A percentile compares a stretch with the other conserved stretches of the same genome.
Evolutionary conservation across 2,797 vertebrate species (phyloP).

Genomic region (Spinus pinus): DNA sequence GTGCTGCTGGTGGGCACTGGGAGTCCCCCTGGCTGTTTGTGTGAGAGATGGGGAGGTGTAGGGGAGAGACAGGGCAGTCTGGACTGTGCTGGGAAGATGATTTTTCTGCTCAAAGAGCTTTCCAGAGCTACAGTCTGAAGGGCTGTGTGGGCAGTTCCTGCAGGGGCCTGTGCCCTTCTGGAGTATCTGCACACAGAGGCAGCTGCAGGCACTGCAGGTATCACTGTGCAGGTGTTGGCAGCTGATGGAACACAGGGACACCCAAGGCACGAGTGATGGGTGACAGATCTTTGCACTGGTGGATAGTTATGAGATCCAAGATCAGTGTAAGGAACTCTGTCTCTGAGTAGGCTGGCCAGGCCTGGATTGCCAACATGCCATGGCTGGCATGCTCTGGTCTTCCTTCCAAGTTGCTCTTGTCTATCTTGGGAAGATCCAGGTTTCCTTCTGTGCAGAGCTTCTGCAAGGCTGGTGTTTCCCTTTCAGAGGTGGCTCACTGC

Average conservation of each 20-base stretch:
- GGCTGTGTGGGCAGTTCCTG: not conserved
- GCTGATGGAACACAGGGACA: not conserved
- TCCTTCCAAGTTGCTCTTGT: too few species aligned
- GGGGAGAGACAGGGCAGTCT: not conserved
- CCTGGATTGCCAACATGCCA: not conserved
- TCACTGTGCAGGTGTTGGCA: not conserved
- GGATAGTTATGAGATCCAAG: not conserved
- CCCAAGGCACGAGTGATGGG: not conserved
- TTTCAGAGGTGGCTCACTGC: not conserved
- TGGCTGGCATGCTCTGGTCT: not conserved
- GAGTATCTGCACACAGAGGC: not conserved
- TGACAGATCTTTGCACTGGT: not conserved
- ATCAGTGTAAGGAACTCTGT: not conserved
- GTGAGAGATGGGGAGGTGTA: not conserved
- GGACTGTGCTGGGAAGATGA: not conserved
- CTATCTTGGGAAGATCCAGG: not conserved
- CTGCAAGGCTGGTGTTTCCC: accelerated
- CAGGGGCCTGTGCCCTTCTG: not conserved
- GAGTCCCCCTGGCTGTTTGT: not conserved
- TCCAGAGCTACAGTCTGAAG: not conserved
- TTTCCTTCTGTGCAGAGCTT: not conserved
- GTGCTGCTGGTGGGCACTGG: slow-evolving; percentile 40
- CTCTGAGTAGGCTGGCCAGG: not conserved
- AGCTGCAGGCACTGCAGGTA: not conserved
- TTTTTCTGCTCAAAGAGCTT: not conserved